Percentiles rank a stretch among this genome's conserved stretches.
These are phyloP conservation scores for Carduelis carduelis DNA, from an alignment of 2,797 vertebrate genomes.

Conservation along the genomic window DNA sequence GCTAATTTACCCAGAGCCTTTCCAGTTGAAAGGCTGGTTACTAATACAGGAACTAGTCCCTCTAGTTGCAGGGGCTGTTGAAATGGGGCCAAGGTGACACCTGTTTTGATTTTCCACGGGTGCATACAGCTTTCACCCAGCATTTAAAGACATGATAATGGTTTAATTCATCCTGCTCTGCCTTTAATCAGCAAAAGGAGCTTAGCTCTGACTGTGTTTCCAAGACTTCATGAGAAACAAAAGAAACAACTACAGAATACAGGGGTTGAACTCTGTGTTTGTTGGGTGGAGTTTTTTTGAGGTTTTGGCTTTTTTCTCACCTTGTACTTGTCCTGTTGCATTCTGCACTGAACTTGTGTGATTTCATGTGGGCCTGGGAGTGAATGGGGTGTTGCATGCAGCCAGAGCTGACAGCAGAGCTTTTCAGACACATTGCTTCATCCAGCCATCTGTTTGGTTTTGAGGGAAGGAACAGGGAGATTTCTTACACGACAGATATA, in stretches of 20 bases:
- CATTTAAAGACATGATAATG: conserved; percentile 69
- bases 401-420: conserved; percentile 53
- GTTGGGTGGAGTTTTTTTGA: too few relatives aligned
- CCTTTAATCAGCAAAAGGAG: conserved; percentile 57
- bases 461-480: conserved; percentile 14
- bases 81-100: conserved; percentile 62
- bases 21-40: conserved; percentile 63
- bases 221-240: neutral
- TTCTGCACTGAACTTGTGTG: conserved; percentile 13
- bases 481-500: neutral
- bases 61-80: conserved; percentile 16
- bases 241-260: neutral
- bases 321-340: conserved; percentile 26
- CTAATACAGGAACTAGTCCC: conserved; percentile 54
- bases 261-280: rapidly evolving
- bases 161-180: conserved; percentile 70
- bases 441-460: conserved; percentile 64
- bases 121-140: conserved; percentile 36
- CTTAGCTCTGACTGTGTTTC: conserved; percentile 41
- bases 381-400: conserved; percentile 26
- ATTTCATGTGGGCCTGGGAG: conserved; percentile 35
- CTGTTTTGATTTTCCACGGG: conserved; percentile 73
- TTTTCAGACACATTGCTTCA: conserved; percentile 29
- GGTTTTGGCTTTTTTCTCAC: neutral
- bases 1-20: conserved; percentile 65